Conservation (phyloP, 2,888 invertebrate genomes). For the Corythucha ciliata region DNA sequence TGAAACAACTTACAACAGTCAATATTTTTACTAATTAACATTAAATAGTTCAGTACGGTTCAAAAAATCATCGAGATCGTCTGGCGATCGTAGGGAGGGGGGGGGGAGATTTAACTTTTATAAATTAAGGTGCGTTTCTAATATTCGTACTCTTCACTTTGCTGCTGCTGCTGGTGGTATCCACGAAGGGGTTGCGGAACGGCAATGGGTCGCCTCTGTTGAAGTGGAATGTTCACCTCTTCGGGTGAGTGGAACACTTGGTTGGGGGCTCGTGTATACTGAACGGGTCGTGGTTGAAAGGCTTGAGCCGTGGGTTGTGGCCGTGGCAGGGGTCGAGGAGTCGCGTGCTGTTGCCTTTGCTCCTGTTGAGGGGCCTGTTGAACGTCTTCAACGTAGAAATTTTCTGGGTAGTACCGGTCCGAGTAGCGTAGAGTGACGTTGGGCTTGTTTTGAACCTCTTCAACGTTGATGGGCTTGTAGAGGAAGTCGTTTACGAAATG, state of each 20-base stretch:
- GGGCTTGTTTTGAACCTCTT: conserved; percentile 70
- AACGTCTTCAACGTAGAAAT: conserved; percentile 59
- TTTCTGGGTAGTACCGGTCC: conserved; percentile 73
- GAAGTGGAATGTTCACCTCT: conserved; percentile 76
- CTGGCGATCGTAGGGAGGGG: too few species aligned
- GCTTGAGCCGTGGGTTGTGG: conserved; percentile 35
- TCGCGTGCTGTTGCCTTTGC: conserved; percentile 38
- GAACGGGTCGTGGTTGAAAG: conserved; percentile 40
- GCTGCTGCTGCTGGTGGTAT: conserved; percentile 14
- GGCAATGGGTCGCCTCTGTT: conserved; percentile 59
- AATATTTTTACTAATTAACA: too few species aligned
- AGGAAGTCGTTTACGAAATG: conserved; percentile 89
- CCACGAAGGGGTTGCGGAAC: conserved; percentile 15
- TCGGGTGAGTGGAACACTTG: conserved; percentile 78
- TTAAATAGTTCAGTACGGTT: too few species aligned
- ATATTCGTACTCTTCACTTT: conserved; percentile 27
- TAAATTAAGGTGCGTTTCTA: too few species aligned
- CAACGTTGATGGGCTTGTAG: conserved; percentile 76
- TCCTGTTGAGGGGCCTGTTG: conserved; percentile 40
- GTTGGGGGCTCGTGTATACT: conserved; percentile 26
- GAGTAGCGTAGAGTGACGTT: conserved; percentile 71
- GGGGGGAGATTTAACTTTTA: too few species aligned
- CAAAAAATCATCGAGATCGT: too few species aligned
- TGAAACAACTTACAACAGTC: too few species aligned
- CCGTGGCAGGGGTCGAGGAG: conserved; percentile 26